phyloP scores from a whole-genome alignment of 2,113 vertebrate species.

The Mesembrinibis cayennensis region DNA sequence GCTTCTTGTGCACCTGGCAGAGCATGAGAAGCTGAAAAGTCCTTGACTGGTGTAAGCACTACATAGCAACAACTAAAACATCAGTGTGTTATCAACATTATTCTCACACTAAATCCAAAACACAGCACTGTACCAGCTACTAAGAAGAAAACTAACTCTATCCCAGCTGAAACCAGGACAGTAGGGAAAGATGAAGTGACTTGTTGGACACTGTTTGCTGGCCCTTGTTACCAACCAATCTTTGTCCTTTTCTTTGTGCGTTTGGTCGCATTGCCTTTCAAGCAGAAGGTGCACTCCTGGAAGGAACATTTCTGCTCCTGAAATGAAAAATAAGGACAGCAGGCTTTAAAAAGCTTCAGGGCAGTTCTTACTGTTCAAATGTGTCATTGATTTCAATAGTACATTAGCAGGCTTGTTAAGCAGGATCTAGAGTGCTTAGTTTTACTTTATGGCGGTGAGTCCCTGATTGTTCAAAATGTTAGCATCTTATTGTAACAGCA shows the following conservation, averaged over 20 bases:
- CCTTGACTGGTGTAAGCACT: too few species aligned
- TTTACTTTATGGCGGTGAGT: slow-evolving; percentile 12
- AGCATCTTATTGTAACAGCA: background rate
- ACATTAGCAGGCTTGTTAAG: slow-evolving; percentile 46
- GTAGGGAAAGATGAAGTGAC: background rate
- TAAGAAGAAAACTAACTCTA: too few species aligned
- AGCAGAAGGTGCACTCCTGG: background rate
- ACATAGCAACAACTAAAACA: too few species aligned
- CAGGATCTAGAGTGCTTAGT: slow-evolving; percentile 7
- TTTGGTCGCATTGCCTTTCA: background rate
- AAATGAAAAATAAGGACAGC: slow-evolving; percentile 27
- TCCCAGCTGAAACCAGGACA: too few species aligned
- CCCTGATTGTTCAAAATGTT: slow-evolving; percentile 21
- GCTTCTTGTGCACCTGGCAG: too few species aligned
- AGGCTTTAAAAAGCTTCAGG: slow-evolving; percentile 39
- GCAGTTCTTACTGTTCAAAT: slow-evolving; percentile 41
- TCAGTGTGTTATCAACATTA: too few species aligned
- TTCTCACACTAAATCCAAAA: too few species aligned
- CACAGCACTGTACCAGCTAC: too few species aligned
- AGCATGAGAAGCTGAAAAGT: too few species aligned
- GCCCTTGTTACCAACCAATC: background rate
- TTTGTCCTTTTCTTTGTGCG: background rate
- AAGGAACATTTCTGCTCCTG: background rate
- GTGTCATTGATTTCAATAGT: slow-evolving; percentile 48
- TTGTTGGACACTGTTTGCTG: background rate